Conservation (phyloP, 2,113 vertebrate species). For the Neomonachus schauinslandi region DNA sequence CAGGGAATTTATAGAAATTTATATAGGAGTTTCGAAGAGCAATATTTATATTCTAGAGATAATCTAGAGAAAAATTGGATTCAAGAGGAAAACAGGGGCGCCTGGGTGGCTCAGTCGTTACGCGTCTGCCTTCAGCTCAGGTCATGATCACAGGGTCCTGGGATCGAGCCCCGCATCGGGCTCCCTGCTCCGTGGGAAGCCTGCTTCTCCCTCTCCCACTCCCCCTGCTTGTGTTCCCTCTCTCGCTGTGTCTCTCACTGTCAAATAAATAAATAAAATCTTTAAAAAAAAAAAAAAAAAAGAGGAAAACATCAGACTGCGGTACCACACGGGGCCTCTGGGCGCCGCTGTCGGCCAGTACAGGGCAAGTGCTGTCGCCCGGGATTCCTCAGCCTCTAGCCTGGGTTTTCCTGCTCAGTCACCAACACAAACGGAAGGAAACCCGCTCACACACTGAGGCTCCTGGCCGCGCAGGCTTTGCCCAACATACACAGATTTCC, state of each 20-base stretch:
- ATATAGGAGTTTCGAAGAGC: neutral
- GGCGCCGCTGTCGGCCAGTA: constrained; percentile 79
- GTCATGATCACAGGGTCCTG: too few relatives aligned
- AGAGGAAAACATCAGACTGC: too few relatives aligned
- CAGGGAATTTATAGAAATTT: neutral
- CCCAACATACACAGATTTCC: neutral
- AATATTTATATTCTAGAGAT: neutral
- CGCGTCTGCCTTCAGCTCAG: too few relatives aligned
- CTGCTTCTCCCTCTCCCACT: too few relatives aligned
- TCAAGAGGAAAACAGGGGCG: neutral
- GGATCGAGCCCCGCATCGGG: too few relatives aligned
- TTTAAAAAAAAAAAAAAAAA: too few relatives aligned
- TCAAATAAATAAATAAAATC: too few relatives aligned
- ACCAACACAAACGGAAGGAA: neutral
- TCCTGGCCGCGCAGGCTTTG: neutral
- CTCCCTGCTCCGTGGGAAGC: too few relatives aligned
- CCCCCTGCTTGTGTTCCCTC: too few relatives aligned
- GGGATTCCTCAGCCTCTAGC: neutral
- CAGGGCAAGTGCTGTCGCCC: neutral
- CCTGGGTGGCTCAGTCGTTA: too few relatives aligned
- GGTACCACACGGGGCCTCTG: constrained; percentile 37
- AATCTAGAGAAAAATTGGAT: neutral
- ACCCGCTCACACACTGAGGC: neutral
- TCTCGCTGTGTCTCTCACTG: too few relatives aligned
- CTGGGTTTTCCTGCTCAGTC: constrained; percentile 21